Base-by-base conservation (phyloP, 2,888 invertebrate genomes). In the Calephelis perditalis region DNA sequence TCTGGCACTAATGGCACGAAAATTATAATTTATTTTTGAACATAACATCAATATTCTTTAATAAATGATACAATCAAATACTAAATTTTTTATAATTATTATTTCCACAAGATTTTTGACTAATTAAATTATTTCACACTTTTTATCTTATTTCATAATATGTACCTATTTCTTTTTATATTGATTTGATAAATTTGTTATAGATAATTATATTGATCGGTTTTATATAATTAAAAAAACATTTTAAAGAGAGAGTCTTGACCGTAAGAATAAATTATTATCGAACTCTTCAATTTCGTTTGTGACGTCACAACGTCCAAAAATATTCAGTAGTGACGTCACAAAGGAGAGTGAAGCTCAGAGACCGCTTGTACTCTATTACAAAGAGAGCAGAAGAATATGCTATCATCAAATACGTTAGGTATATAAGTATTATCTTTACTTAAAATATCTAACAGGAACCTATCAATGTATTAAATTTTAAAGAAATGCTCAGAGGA, bases 251-350 rank as follows among this genome's bases (percentile, higher is more conserved):
- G 44, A 44, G 56, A 57, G 44, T 11, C 11, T 54, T 36, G 10
- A 36, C 11, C 15, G 36, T 54, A 10, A 7, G 49, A 47, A 56
- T 65, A 67, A 67, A 68, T 67, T 67, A 67, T 60, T 56, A 46
- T 58, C 66, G 68, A 66, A 40, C 40, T 40, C 40, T 40, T 40
- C 40, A 8, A 40, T 7, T 40, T 40, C 40, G 40, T 40, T 40
- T 40, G 40, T 40, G 40, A 40, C 40, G 40, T 40, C 6, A 40
- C 8, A 40, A 40, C 8, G 8, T 5, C 40, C 6, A 40, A 40
- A 8, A 40, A 40, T 40, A 40, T 7, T 58, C 11, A 47, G 46
- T 26, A 40, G 15, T 58, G 15, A 40, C 8, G 37, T 40, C 47
- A 49, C 26, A 7, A 58, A 36, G 8, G 40, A 40, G 40, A 40